Conservation (phyloP, 2,113 vertebrate genomes). For the Miniopterus natalensis region DNA sequence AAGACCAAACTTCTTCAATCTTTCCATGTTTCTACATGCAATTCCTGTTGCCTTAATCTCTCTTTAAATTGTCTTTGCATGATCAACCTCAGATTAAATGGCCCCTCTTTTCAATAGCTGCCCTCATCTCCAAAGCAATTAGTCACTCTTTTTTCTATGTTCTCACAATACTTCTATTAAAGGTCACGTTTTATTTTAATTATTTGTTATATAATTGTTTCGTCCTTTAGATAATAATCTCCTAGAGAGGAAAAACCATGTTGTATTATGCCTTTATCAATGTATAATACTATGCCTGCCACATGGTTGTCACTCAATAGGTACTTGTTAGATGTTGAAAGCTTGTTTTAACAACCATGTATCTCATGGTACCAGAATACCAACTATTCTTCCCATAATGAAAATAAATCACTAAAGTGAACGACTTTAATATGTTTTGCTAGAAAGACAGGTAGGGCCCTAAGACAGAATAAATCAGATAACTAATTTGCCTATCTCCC, state of each 20-base stretch:
- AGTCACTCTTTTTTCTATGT: neutral
- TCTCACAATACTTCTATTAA: neutral
- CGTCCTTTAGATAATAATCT: neutral
- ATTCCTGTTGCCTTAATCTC: neutral
- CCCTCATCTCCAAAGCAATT: slow-evolving; percentile 44
- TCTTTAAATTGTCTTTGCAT: neutral
- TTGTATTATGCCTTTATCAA: neutral
- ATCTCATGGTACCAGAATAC: neutral
- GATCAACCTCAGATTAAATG: neutral
- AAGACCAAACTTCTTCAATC: neutral
- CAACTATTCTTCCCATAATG: slow-evolving; percentile 2
- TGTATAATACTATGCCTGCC: neutral
- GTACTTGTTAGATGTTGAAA: slow-evolving; percentile 22
- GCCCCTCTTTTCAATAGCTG: neutral
- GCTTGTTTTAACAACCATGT: slow-evolving; percentile 15
- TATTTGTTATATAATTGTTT: neutral
- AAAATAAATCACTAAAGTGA: slow-evolving; percentile 5
- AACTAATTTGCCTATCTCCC: slow-evolving; percentile 40
- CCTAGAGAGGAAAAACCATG: neutral
- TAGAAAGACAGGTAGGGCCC: neutral
- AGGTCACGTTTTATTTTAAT: neutral
- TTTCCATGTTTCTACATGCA: neutral
- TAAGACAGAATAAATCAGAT: slow-evolving; percentile 22
- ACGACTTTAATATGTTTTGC: neutral
- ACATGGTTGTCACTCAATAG: neutral